These are phyloP conservation scores for Penaeus indicus DNA, from an alignment of 1,140 invertebrate genomes.

Conservation along the genomic window DNA sequence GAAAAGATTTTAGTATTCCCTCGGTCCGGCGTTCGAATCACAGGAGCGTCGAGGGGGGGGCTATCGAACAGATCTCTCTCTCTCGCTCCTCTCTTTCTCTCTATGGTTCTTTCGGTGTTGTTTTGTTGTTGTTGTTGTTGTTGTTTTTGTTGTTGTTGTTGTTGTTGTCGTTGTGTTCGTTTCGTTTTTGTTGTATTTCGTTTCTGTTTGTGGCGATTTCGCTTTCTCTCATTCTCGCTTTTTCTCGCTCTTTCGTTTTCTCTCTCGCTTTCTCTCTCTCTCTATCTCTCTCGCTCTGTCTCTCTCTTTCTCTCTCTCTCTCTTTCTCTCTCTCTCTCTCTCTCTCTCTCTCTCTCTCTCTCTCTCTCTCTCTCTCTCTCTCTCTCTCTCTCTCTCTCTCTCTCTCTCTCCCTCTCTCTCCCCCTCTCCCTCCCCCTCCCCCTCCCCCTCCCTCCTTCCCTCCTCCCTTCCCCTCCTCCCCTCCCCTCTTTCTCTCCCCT, in stretches of 20 bases:
- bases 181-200: not conserved
- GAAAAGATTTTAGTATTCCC: no score
- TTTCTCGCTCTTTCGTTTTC: not conserved
- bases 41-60: no score
- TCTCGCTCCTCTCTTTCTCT: not conserved
- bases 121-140: not conserved
- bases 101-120: not conserved
- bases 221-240: not conserved
- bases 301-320: not conserved
- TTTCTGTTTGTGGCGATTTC: not conserved
- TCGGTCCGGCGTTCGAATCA: no score
- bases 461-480: not conserved
- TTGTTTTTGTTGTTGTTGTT: not conserved
- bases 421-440: not conserved
- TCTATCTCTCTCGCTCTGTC: not conserved
- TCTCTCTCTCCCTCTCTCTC: not conserved
- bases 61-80: not conserved
- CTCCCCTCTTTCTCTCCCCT: not conserved
- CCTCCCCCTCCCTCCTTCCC: not conserved
- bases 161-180: not conserved
- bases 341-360: no score
- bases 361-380: not conserved
- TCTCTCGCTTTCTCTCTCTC: not conserved
- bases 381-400: not conserved
- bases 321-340: not conserved